Conservation (phyloP, 1,140 invertebrate genomes). For the Dreissena rostriformis region DNA sequence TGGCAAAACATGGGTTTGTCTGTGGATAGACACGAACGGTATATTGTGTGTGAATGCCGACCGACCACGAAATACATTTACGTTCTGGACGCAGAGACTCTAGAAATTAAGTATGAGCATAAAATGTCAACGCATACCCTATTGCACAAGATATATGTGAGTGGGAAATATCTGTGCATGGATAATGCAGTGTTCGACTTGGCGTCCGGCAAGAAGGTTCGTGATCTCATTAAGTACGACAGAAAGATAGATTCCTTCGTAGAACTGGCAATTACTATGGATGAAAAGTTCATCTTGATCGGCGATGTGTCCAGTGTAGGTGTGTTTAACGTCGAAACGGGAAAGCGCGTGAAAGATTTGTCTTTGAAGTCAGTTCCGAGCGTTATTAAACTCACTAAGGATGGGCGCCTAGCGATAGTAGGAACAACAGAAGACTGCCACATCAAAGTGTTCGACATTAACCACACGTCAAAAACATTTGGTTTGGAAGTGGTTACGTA, state of each 20-base stretch:
- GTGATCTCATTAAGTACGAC: conserved; percentile 36
- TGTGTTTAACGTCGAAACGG: conserved; percentile 28
- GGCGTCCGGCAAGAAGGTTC: conserved; percentile 35
- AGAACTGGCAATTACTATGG: conserved; percentile 6
- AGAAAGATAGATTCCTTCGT: conserved; percentile 39
- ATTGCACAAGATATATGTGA: conserved; percentile 7
- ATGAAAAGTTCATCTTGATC: conserved; percentile 52
- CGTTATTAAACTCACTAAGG: conserved; percentile 25
- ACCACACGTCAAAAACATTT: conserved; percentile 32
- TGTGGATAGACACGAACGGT: conserved; percentile 20
- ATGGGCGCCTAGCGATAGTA: conserved; percentile 40
- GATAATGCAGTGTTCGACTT: conserved; percentile 46
- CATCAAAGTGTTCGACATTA: conserved; percentile 49
- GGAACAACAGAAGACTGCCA: conserved; percentile 30
- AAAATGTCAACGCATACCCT: background rate
- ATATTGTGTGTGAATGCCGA: conserved; percentile 40
- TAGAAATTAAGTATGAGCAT: conserved; percentile 24
- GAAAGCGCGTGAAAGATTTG: conserved; percentile 39
- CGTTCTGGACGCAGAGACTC: conserved; percentile 28
- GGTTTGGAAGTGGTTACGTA: conserved; percentile 36
- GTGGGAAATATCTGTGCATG: conserved; percentile 39
- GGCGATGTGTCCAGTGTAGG: conserved; percentile 28
- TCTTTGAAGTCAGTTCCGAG: conserved; percentile 12
- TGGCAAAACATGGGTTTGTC: conserved; percentile 26
- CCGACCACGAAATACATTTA: conserved; percentile 11